Evolutionary conservation across 2,113 vertebrate species (phyloP).

Genomic region (Strix aluco): DNA sequence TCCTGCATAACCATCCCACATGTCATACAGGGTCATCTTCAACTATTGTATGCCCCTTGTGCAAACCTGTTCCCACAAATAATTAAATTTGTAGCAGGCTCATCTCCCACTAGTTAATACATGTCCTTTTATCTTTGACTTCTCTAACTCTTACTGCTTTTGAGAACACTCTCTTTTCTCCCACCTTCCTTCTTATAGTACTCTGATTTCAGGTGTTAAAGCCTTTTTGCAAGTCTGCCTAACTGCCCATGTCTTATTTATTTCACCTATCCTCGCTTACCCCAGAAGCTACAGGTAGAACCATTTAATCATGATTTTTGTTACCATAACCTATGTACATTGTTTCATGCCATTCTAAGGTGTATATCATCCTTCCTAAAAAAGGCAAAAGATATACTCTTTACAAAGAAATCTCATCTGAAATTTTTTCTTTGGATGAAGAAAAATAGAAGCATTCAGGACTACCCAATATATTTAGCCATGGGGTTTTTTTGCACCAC

Average conservation of each 20-base stretch:
- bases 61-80: not conserved
- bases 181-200: not conserved
- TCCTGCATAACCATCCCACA: not conserved
- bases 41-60: not conserved
- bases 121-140: not conserved
- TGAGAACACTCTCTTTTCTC: not conserved
- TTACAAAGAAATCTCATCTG: not conserved
- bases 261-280: not conserved
- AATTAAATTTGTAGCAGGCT: not conserved
- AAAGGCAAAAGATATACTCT: not conserved
- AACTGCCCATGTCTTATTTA: not conserved
- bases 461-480: not conserved
- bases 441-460: not conserved
- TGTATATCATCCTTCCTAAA: not conserved
- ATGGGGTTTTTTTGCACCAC: fast-evolving
- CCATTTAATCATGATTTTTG: not conserved
- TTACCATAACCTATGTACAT: not conserved
- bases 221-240: not conserved
- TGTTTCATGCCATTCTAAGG: not conserved
- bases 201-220: not conserved
- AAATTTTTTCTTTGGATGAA: not conserved
- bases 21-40: not conserved
- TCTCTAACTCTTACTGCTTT: not conserved
- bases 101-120: not conserved
- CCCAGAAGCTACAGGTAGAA: not conserved